Evolutionary conservation across 2,113 vertebrate genomes (phyloP).

Genomic region (Anoplopoma fimbria): DNA sequence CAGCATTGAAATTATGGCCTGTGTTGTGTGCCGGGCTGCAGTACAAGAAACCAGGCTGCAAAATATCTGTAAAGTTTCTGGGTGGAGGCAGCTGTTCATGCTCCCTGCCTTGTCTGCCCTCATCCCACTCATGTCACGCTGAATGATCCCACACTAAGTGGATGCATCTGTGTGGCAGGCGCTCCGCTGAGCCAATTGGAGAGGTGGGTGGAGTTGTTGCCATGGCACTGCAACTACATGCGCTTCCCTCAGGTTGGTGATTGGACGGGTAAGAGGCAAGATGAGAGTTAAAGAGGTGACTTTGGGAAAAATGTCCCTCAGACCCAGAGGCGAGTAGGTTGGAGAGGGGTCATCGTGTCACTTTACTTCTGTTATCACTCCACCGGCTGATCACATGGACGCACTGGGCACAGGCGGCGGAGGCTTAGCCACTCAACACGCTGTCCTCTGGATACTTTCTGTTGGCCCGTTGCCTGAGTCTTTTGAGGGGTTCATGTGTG

Average conservation of each 20-base stretch:
- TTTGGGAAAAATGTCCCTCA: constrained; percentile 27
- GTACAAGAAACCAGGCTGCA: constrained; percentile 20
- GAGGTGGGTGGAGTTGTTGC: constrained; percentile 62
- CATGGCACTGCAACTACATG: constrained; percentile 49
- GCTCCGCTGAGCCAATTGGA: constrained; percentile 44
- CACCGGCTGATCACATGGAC: constrained; percentile 15
- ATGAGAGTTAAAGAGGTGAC: constrained; percentile 43
- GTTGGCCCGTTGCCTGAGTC: constrained; percentile 30
- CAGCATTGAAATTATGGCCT: constrained; percentile 20
- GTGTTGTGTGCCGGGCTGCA: constrained; percentile 15
- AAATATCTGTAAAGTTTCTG: constrained; percentile 39
- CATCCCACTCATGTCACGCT: constrained; percentile 67
- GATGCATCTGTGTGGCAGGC: constrained; percentile 50
- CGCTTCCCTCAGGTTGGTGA: constrained; percentile 35
- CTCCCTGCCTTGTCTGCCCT: constrained; percentile 54
- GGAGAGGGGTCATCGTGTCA: constrained; percentile 37
- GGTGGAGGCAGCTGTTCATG: constrained; percentile 56
- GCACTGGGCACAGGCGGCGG: constrained; percentile 13
- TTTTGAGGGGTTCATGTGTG: background rate
- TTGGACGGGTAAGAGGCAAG: constrained; percentile 42
- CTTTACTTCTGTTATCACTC: constrained; percentile 37
- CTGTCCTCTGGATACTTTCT: constrained; percentile 31
- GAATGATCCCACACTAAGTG: constrained; percentile 54
- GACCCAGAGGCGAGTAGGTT: constrained; percentile 36
- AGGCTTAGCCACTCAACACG: constrained; percentile 26